Evolutionary conservation across 2,888 invertebrate genomes (phyloP), one percentile per base, ranked within the genome.

Genomic region (Augochlorella aurata): DNA sequence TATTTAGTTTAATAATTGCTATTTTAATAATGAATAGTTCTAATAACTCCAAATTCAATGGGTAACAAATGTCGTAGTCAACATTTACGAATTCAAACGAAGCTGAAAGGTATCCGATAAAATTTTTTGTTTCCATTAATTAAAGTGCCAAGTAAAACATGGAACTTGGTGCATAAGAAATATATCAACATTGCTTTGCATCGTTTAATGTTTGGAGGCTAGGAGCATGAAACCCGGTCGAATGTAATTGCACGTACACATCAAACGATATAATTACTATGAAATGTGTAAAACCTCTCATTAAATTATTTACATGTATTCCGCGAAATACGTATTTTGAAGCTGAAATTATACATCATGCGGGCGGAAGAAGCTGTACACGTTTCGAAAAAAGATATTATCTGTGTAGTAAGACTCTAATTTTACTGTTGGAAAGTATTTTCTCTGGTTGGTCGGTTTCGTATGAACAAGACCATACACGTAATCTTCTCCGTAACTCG

Each of bases 341-440:
- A 18, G 29, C 10, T 18, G 16, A 29, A 63, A 29, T 38, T 7
- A n/a, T 24, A 16, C 68, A 49, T 68, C 49, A 5, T 10, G 24
- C 18, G 68, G 16, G 24, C 9, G 16, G 4, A 49, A 68, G 49
- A 66, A 21, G 14, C 14, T 16, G 12, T 24, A 58, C 0, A 16
- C 2, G 14, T 7, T 24, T 24, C 16, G 63, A 65, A 44, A 65
- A 38, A 44, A 65, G 38, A 44, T 38, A 63, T 63, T 38, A 44
- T 44, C 5, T 1, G 44, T n/a, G 38, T 44, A 44, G 12, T 44
- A 44, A 65, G 38, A 65, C 2, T 10, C 63, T 67, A 38, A 75
- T 79, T 71, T n/a, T 10, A 45, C 9, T 9, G 49, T n/a, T 47
- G n/a, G 68, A 72, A 54, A 58, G 50, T 69, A 77, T 54, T 50